Conservation (phyloP, 2,888 invertebrate genomes). For the Acronicta psi region DNA sequence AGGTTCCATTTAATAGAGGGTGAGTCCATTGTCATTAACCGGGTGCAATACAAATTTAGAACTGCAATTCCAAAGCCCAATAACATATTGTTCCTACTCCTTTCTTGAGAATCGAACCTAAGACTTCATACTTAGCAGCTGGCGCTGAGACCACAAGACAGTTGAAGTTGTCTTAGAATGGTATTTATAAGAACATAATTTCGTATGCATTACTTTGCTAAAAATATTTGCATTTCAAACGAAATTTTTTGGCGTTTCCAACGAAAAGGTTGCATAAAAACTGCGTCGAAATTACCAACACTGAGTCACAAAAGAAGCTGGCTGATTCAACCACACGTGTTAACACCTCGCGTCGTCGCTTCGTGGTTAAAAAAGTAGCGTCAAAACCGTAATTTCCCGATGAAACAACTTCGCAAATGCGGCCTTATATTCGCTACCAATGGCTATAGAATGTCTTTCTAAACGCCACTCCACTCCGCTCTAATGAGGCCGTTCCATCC, state of each 20-base stretch:
- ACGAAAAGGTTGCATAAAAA: constrained; percentile 9
- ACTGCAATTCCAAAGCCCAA: too few species aligned
- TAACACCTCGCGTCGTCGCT: constrained; percentile 9
- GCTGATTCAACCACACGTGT: not conserved
- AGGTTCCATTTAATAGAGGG: too few species aligned
- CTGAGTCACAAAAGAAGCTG: constrained; percentile 30
- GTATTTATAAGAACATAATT: too few species aligned
- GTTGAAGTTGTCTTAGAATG: too few species aligned
- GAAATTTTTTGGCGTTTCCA: constrained; percentile 5
- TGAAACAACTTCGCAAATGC: constrained; percentile 49
- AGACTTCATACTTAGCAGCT: too few species aligned
- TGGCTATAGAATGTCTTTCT: constrained; percentile 65
- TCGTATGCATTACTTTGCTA: not conserved
- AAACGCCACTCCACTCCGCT: constrained; percentile 69
- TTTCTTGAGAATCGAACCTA: too few species aligned
- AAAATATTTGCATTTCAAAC: not conserved
- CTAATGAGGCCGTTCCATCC: constrained; percentile 80
- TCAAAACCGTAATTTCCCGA: constrained; percentile 45
- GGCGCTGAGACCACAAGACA: too few species aligned
- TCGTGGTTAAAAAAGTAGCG: constrained; percentile 32
- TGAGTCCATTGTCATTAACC: too few species aligned
- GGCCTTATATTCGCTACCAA: constrained; percentile 49
- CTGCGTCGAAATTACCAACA: constrained; percentile 17
- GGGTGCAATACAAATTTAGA: too few species aligned
- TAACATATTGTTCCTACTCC: too few species aligned